Conservation (phyloP, 2,888 invertebrate genomes). For the Lathronympha strigana region DNA sequence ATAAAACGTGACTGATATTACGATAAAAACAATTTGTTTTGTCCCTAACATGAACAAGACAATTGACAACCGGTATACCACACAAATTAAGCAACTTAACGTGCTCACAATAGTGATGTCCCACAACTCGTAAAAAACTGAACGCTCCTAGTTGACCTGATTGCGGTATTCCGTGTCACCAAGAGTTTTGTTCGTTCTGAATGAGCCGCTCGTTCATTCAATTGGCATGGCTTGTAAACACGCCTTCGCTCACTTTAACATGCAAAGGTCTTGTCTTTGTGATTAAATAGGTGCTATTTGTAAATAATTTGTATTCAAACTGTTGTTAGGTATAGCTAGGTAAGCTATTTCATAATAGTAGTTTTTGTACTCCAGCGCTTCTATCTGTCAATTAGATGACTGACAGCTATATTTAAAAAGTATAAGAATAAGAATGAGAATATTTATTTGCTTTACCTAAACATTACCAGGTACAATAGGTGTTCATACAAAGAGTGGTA, state of each 20-base stretch:
- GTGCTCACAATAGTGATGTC: slow-evolving; percentile 12
- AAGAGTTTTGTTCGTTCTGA: slow-evolving; percentile 37
- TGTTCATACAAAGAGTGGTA: too few relatives aligned
- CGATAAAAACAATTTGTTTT: too few relatives aligned
- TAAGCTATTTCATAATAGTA: too few relatives aligned
- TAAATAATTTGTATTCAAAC: not conserved
- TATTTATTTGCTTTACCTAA: too few relatives aligned
- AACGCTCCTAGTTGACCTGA: slow-evolving; percentile 28
- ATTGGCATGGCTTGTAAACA: slow-evolving; percentile 38
- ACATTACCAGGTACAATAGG: too few relatives aligned
- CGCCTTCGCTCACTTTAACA: slow-evolving; percentile 20
- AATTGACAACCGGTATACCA: not conserved
- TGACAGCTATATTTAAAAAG: too few relatives aligned
- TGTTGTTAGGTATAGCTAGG: too few relatives aligned
- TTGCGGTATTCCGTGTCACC: slow-evolving; percentile 34
- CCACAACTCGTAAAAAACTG: slow-evolving; percentile 17
- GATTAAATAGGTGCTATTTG: slow-evolving; percentile 3
- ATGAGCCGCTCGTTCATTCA: slow-evolving; percentile 36
- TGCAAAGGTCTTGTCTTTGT: slow-evolving; percentile 11
- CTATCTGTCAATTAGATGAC: too few relatives aligned
- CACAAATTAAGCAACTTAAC: not conserved
- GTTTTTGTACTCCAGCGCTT: too few relatives aligned
- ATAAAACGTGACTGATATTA: too few relatives aligned
- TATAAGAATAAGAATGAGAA: too few relatives aligned
- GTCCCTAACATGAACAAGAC: too few relatives aligned